Conservation (phyloP, 2,888 invertebrate genomes). For the Nomada fabriciana region DNA sequence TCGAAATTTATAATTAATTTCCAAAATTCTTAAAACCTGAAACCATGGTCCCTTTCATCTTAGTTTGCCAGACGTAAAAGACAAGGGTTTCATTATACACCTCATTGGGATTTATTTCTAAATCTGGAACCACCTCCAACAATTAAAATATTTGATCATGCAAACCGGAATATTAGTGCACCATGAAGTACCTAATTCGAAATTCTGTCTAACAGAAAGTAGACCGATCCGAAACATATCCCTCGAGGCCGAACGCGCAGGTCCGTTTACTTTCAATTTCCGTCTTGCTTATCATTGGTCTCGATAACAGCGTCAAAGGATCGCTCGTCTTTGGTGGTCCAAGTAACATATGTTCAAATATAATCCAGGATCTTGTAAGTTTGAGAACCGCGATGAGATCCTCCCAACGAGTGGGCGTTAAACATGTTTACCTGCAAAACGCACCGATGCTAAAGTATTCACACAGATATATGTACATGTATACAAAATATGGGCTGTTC, state of each 20-base stretch:
- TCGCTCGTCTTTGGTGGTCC: conserved; percentile 51
- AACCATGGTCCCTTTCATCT: too few species aligned
- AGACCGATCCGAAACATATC: neutral
- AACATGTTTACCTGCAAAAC: conserved; percentile 65
- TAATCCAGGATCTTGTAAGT: neutral
- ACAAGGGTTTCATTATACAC: too few species aligned
- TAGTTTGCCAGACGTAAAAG: too few species aligned
- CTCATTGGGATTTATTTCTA: too few species aligned
- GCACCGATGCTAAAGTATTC: conserved; percentile 50
- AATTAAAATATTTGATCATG: neutral
- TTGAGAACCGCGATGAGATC: conserved; percentile 56
- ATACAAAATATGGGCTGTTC: conserved; percentile 7
- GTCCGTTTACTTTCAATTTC: neutral
- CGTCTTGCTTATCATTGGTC: conserved; percentile 2
- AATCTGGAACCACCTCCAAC: too few species aligned
- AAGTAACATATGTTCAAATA: neutral
- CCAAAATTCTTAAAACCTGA: too few species aligned
- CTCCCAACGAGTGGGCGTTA: conserved; percentile 63
- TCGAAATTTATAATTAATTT: too few species aligned
- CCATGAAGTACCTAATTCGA: conserved; percentile 3
- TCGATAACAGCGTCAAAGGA: conserved; percentile 17
- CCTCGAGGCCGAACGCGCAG: neutral
- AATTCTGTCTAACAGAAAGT: neutral
- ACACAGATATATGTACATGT: conserved; percentile 15
- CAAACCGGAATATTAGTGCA: neutral